Evolutionary conservation across 2,797 vertebrate species (phyloP).

Genomic region (Todus mexicanus): DNA sequence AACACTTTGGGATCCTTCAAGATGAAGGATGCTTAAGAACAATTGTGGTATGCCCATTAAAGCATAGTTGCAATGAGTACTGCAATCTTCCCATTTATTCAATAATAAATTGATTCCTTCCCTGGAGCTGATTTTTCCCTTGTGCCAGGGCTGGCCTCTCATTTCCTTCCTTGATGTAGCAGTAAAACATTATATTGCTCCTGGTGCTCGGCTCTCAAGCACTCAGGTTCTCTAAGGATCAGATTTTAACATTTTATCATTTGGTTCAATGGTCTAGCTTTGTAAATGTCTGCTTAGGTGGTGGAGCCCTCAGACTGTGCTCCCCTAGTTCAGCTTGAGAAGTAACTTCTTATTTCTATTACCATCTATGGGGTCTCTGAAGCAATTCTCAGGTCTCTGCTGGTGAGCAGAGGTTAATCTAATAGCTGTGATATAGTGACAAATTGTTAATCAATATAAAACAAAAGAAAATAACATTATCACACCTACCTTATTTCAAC

Average conservation of each 20-base stretch:
- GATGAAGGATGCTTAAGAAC: not conserved
- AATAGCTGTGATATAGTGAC: not conserved
- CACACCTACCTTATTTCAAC: not conserved
- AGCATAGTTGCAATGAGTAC: not conserved
- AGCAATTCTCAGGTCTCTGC: not conserved
- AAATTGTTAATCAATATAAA: not conserved
- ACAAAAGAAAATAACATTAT: not conserved
- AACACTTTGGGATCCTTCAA: not conserved
- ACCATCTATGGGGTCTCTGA: not conserved
- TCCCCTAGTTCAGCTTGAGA: not conserved
- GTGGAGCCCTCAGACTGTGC: not conserved
- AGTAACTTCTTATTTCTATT: not conserved
- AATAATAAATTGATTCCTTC: slow-evolving; percentile 30
- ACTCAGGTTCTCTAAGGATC: not conserved
- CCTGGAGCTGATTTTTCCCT: not conserved
- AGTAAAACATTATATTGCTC: not conserved
- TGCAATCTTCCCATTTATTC: slow-evolving; percentile 21
- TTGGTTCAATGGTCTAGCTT: not conserved
- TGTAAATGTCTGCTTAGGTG: not conserved
- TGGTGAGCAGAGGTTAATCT: not conserved
- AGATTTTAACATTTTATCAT: not conserved
- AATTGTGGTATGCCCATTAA: not conserved
- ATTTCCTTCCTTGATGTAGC: not conserved
- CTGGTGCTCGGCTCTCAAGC: not conserved
- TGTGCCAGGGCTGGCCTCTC: not conserved